These are phyloP conservation scores for Ciona savignyi DNA, from an alignment of 23 tunicate genomes.

Conservation along the genomic window DNA sequence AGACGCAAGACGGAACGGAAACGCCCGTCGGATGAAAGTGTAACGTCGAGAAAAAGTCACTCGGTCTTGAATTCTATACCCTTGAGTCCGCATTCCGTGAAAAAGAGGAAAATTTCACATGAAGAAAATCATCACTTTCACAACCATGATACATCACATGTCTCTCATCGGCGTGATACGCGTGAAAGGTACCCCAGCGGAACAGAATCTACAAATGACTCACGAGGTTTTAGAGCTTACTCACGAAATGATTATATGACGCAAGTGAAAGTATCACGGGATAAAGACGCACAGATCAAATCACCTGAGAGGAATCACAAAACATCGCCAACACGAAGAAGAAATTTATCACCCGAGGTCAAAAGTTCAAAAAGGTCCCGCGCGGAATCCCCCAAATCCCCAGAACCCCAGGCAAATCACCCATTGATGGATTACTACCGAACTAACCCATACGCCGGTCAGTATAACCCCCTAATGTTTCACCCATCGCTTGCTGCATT, in stretches of 20 bases:
- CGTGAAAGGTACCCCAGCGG: neutral
- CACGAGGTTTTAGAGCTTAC: neutral
- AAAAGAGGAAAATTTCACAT: neutral
- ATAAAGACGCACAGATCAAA: neutral
- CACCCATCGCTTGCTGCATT: constrained; percentile 11
- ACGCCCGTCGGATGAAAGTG: neutral
- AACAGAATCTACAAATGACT: too few species aligned
- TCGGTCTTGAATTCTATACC: neutral
- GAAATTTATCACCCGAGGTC: neutral
- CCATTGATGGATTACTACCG: neutral
- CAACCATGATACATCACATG: neutral
- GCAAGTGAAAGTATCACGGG: neutral
- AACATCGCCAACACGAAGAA: neutral
- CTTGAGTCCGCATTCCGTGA: neutral
- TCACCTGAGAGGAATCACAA: neutral
- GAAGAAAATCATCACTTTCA: neutral
- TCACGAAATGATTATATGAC: neutral
- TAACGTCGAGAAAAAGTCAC: too few species aligned
- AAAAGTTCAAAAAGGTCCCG: neutral
- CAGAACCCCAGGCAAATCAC: neutral
- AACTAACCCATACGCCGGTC: neutral
- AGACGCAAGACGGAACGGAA: neutral
- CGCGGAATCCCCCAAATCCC: neutral
- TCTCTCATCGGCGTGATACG: neutral
- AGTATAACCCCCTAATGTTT: neutral